Conservation (phyloP, 1,140 invertebrate genomes). For the Monomorium pharaonis region DNA sequence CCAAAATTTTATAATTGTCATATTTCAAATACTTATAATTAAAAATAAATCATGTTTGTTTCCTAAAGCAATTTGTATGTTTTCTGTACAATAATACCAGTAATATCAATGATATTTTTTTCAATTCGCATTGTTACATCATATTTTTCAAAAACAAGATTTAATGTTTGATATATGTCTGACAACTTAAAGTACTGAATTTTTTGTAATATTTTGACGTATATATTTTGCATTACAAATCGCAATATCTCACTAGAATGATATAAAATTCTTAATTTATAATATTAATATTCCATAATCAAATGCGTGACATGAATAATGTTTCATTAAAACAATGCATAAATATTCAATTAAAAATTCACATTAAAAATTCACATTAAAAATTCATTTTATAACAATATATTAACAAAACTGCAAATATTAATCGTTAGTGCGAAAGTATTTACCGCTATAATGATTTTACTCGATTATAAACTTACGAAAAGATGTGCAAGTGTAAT, state of each 20-base stretch:
- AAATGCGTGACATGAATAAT: neutral
- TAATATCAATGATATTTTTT: neutral
- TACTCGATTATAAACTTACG: conserved; percentile 12
- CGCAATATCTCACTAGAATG: neutral
- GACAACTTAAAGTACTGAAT: neutral
- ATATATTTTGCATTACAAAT: neutral
- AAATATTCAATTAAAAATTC: conserved; percentile 30
- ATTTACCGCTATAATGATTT: neutral
- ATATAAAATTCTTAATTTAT: conserved; percentile 1
- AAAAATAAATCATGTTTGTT: neutral
- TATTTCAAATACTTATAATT: neutral
- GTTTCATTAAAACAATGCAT: neutral
- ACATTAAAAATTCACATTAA: no score
- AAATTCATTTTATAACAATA: neutral
- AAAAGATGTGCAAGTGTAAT: conserved; percentile 42
- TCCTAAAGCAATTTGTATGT: neutral
- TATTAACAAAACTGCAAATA: conserved; percentile 29
- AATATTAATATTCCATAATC: no score
- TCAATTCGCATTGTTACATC: neutral
- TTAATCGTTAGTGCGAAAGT: conserved; percentile 2
- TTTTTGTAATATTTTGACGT: neutral
- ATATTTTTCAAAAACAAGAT: neutral
- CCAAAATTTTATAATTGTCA: neutral
- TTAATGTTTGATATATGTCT: neutral
- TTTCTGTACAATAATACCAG: neutral